Percentiles rank a stretch among this genome's conserved stretches.
These are phyloP conservation scores for Stomatorhinus ivindoensis DNA, from an alignment of 2,113 vertebrate species.

Conservation along the genomic window DNA sequence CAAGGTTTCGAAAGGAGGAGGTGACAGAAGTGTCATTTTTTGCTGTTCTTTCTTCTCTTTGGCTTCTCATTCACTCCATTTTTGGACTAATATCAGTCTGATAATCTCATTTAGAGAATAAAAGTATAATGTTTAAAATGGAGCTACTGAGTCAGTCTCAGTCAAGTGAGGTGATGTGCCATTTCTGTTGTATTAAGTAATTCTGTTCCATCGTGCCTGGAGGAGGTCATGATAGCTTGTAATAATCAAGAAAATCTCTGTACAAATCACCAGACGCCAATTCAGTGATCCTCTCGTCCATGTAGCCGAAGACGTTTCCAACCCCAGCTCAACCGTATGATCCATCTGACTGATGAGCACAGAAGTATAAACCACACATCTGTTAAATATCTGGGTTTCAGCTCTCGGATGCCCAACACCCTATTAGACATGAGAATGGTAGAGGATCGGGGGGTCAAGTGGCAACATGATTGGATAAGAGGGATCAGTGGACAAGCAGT, in stretches of 20 bases:
- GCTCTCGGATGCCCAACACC: neutral
- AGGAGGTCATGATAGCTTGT: neutral
- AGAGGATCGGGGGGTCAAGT: neutral
- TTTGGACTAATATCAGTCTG: neutral
- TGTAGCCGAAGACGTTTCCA: slow-evolving; percentile 52
- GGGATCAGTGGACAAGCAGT: neutral
- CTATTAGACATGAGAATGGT: neutral
- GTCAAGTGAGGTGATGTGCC: neutral
- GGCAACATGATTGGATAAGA: neutral
- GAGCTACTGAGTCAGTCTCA: neutral
- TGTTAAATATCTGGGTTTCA: slow-evolving; percentile 39
- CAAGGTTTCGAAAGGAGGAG: slow-evolving; percentile 18
- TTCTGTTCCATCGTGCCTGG: neutral
- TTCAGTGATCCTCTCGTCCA: neutral
- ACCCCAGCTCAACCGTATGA: slow-evolving; percentile 52
- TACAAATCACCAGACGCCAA: neutral
- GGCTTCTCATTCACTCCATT: neutral
- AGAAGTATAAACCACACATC: slow-evolving; percentile 54
- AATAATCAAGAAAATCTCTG: neutral
- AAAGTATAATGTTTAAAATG: neutral
- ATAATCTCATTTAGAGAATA: neutral
- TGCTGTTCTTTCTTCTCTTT: neutral
- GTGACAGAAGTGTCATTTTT: neutral
- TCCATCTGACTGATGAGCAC: slow-evolving; percentile 48
- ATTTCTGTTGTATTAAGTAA: neutral